Conservation (phyloP, 2,797 vertebrate species). For the Platyrinchus mystaceus region DNA sequence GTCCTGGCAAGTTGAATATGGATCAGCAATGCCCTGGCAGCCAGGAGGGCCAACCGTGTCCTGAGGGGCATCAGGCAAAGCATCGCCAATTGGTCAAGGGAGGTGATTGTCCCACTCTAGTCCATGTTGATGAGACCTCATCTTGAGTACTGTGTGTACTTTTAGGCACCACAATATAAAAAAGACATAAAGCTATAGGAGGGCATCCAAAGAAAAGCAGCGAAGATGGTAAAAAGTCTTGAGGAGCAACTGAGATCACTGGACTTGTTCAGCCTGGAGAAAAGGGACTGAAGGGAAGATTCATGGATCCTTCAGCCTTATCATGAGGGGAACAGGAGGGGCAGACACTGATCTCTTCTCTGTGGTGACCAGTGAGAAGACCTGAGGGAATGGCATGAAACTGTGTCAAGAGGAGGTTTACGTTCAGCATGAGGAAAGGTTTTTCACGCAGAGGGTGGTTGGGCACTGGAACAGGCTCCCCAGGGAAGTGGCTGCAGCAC, state of each 20-base stretch:
- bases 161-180: neutral
- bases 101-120: neutral
- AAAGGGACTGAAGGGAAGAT: neutral
- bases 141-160: accelerated
- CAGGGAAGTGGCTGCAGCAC: neutral
- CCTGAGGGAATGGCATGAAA: neutral
- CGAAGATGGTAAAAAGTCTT: neutral
- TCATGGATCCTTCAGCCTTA: neutral
- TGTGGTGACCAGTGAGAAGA: neutral
- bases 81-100: accelerated
- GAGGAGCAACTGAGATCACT: neutral
- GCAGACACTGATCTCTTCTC: neutral
- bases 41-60: accelerated
- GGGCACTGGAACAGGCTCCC: neutral
- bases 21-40: neutral
- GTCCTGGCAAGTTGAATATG: neutral
- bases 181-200: neutral
- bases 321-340: neutral
- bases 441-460: neutral
- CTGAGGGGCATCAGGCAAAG: neutral
- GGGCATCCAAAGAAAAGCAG: neutral
- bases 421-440: neutral
- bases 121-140: accelerated
- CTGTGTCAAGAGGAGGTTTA: neutral
- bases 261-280: neutral